Evolutionary conservation across 2,797 vertebrate species (phyloP).

Genomic region (Tokudaia muenninki): DNA sequence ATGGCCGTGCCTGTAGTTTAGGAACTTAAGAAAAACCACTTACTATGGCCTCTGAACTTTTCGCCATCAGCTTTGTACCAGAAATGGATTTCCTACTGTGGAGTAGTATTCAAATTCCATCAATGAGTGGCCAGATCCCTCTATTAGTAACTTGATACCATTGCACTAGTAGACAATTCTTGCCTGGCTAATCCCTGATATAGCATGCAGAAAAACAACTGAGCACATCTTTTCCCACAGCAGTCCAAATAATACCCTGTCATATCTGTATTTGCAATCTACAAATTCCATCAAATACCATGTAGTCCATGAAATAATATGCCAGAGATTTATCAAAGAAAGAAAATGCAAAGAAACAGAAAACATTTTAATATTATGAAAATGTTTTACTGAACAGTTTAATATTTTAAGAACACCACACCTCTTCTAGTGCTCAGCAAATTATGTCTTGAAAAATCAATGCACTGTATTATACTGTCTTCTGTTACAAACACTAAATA

Average conservation of each 20-base stretch:
- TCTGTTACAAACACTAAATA: background rate
- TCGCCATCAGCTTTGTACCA: background rate
- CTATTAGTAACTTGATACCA: background rate
- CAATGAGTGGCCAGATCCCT: background rate
- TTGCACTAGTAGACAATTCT: background rate
- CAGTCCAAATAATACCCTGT: background rate
- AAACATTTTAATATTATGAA: background rate
- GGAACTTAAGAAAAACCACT: background rate
- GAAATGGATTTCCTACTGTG: background rate
- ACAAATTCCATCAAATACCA: background rate
- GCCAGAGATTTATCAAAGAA: background rate
- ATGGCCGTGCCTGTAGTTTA: background rate
- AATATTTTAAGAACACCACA: background rate
- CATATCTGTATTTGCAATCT: background rate
- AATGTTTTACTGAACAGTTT: background rate
- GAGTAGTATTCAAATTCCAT: background rate
- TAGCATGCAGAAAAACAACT: background rate
- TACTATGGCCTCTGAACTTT: background rate
- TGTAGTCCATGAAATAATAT: background rate
- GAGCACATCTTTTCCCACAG: too few species aligned
- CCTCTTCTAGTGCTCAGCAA: background rate
- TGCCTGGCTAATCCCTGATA: background rate
- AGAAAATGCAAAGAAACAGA: background rate
- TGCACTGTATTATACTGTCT: background rate
- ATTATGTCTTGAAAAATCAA: constrained; percentile 18